A percentile compares a stretch with the other conserved stretches of the same genome.
These are phyloP conservation scores for Thymelicus sylvestris DNA, from an alignment of 2,888 invertebrate species.

Conservation along the genomic window DNA sequence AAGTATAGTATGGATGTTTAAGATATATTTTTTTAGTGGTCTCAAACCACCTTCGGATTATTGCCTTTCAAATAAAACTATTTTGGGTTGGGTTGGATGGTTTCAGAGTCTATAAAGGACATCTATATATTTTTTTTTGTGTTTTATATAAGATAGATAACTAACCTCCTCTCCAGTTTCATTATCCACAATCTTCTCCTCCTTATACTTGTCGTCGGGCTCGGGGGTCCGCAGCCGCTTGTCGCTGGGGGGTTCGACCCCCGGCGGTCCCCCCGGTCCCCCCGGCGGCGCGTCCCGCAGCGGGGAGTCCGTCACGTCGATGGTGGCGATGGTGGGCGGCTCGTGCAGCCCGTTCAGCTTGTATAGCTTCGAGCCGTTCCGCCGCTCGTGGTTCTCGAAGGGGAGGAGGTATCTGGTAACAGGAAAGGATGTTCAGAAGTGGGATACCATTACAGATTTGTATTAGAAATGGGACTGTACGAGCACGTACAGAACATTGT, in stretches of 20 bases:
- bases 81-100: too few relatives aligned
- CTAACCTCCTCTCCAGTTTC: slow-evolving; percentile 51
- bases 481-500: too few relatives aligned
- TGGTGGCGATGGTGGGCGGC: slow-evolving; percentile 63
- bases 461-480: background rate
- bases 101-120: too few relatives aligned
- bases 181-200: slow-evolving; percentile 48
- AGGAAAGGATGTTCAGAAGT: background rate
- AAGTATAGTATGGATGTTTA: too few relatives aligned
- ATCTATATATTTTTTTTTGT: too few relatives aligned
- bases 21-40: too few relatives aligned
- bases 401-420: slow-evolving; percentile 86
- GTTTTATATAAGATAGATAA: too few relatives aligned
- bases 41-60: too few relatives aligned
- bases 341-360: slow-evolving; percentile 61
- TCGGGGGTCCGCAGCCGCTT: slow-evolving; percentile 50
- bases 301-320: slow-evolving; percentile 74
- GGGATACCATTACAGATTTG: background rate
- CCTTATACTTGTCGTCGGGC: slow-evolving; percentile 37
- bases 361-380: slow-evolving; percentile 62
- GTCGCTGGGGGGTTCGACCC: slow-evolving; percentile 51
- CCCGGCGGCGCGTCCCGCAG: slow-evolving; percentile 52
- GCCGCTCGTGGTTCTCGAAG: slow-evolving; percentile 85
- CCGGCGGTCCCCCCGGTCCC: slow-evolving; percentile 46
- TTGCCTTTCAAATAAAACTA: too few relatives aligned